These are phyloP conservation scores for Lacerta bilineata DNA, from an alignment of 2,797 vertebrate genomes.

Conservation along the genomic window DNA sequence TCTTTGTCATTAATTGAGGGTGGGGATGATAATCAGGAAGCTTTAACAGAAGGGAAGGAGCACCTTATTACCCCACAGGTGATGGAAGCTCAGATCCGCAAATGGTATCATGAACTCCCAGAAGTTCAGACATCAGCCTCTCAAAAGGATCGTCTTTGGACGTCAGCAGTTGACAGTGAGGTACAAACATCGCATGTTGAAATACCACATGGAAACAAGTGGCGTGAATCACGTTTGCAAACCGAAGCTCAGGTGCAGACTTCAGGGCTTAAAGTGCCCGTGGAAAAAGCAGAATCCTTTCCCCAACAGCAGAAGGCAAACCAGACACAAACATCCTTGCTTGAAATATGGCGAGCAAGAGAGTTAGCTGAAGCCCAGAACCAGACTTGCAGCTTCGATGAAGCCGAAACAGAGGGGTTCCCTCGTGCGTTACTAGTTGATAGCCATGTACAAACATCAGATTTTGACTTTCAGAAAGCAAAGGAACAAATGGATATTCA, in stretches of 20 bases:
- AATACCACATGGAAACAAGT: accelerated
- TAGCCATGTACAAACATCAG: conserved; percentile 7
- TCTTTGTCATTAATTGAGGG: conserved; percentile 23
- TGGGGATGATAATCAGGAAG: conserved; percentile 15
- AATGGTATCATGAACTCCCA: conserved; percentile 43
- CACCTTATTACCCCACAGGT: not conserved
- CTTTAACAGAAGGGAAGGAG: not conserved
- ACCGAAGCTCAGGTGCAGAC: conserved; percentile 32
- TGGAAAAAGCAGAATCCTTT: not conserved
- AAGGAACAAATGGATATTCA: not conserved
- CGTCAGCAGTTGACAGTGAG: not conserved
- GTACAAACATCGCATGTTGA: not conserved
- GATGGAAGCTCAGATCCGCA: conserved; percentile 21
- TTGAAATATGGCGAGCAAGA: conserved; percentile 34
- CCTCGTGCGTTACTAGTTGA: not conserved
- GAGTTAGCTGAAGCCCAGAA: conserved; percentile 9
- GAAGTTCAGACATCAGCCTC: conserved; percentile 37
- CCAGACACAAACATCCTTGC: conserved; percentile 20
- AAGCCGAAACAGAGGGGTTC: not conserved
- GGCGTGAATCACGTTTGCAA: conserved; percentile 20
- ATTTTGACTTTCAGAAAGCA: not conserved
- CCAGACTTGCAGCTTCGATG: not conserved
- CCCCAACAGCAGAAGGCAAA: not conserved
- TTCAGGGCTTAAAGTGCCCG: not conserved
- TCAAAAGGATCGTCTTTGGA: not conserved